phyloP scores from a whole-genome alignment of 2,888 invertebrate species.

The Urechis unicinctus region DNA sequence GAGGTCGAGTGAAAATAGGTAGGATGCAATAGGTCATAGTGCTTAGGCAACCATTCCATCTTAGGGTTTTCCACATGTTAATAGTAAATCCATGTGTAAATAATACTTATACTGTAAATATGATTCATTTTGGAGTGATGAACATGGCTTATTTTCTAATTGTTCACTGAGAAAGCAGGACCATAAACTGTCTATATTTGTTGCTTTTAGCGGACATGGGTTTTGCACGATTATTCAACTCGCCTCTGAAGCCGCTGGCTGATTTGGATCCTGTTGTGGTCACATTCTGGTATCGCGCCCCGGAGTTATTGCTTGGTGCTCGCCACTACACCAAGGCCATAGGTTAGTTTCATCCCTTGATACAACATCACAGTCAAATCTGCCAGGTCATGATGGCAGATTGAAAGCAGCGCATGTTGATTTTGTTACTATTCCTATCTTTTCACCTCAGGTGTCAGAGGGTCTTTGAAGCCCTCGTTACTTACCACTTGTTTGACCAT shows the following conservation, averaged over 20 bases:
- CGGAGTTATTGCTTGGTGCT: slow-evolving; percentile 83
- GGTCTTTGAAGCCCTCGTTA: too few species aligned
- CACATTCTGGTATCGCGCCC: slow-evolving; percentile 99
- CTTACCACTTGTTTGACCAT: too few species aligned
- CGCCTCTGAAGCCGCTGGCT: slow-evolving; percentile 92
- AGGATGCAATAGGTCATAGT: slow-evolving; percentile 2
- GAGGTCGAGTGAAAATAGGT: slow-evolving; percentile 89
- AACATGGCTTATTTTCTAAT: too few species aligned
- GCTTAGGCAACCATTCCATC: neutral
- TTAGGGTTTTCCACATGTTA: neutral
- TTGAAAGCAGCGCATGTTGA: too few species aligned
- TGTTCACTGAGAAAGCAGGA: too few species aligned
- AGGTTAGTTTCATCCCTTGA: slow-evolving; percentile 62
- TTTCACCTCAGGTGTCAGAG: too few species aligned
- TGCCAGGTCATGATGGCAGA: too few species aligned
- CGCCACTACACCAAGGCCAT: slow-evolving; percentile 97
- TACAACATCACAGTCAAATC: too few species aligned
- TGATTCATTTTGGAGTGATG: too few species aligned
- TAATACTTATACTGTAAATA: too few species aligned
- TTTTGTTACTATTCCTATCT: too few species aligned
- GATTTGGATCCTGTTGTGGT: slow-evolving; percentile 99
- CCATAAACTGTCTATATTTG: neutral
- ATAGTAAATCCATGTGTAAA: too few species aligned
- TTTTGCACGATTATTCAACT: slow-evolving; percentile 94
- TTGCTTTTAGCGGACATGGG: slow-evolving; percentile 83